Evolutionary conservation across 2,113 vertebrate genomes (phyloP).

Genomic region (Bos javanicus): DNA sequence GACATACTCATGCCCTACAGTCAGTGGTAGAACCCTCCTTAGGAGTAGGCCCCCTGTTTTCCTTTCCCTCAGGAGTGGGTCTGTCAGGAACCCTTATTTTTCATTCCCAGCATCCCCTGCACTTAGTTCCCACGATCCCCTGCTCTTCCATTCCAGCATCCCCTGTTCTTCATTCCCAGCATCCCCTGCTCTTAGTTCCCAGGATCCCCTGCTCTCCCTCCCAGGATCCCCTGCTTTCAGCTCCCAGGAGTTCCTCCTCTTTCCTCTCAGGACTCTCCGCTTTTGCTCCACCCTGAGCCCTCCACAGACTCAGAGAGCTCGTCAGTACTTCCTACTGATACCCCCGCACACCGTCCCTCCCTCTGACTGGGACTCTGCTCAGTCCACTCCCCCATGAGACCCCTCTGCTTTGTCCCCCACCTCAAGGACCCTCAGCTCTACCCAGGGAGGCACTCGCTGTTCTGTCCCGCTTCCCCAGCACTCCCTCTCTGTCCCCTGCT

Average conservation of each 20-base stretch:
- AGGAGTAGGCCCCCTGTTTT: neutral
- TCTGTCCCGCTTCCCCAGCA: neutral
- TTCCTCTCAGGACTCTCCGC: neutral
- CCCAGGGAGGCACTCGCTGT: rapidly evolving
- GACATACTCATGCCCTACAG: rapidly evolving
- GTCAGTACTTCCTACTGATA: rapidly evolving
- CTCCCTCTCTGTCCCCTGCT: neutral
- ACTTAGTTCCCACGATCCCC: neutral
- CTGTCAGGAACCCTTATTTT: neutral
- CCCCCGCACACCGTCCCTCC: rapidly evolving
- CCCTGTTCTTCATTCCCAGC: neutral
- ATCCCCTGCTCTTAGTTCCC: neutral
- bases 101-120: rapidly evolving
- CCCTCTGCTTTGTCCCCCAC: neutral
- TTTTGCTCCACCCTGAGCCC: neutral
- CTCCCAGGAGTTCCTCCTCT: neutral
- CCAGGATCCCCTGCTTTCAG: neutral
- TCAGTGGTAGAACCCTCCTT: neutral
- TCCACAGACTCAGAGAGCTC: neutral
- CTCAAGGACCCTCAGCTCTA: neutral
- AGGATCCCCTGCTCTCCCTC: neutral
- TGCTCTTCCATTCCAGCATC: neutral
- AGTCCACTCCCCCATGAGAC: rapidly evolving
- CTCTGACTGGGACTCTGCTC: neutral
- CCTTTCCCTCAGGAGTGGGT: neutral